A percentile compares a stretch with the other conserved stretches of the same genome.
These are phyloP conservation scores for Spea bombifrons DNA, from an alignment of 2,113 vertebrate species.

Conservation along the genomic window DNA sequence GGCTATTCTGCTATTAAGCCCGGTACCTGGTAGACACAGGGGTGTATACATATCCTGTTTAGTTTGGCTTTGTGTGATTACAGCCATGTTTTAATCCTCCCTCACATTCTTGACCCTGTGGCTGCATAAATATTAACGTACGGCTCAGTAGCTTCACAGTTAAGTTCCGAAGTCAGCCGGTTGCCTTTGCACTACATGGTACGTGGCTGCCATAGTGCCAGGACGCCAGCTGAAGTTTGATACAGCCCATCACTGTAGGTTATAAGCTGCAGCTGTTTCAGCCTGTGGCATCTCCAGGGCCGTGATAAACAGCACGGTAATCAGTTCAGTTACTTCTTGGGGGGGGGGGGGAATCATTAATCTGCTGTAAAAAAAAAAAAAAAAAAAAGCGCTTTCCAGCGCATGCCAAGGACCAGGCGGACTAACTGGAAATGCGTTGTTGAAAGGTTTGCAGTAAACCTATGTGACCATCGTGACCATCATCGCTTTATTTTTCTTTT, in stretches of 20 bases:
- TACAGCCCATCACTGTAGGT: not conserved
- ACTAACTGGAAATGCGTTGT: not conserved
- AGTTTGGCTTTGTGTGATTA: no score
- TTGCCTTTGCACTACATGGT: conserved; percentile 15
- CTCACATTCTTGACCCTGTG: not conserved
- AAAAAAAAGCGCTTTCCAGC: not conserved
- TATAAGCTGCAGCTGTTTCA: conserved; percentile 1
- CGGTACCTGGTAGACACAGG: no score
- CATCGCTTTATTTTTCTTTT: no score
- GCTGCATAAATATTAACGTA: not conserved
- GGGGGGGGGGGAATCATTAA: not conserved
- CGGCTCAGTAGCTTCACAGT: not conserved
- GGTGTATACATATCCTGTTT: no score
- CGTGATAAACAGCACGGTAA: not conserved
- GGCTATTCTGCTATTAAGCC: no score
- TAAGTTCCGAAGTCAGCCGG: not conserved
- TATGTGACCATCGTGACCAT: no score
- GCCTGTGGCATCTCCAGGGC: conserved; percentile 11
- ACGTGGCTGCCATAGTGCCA: conserved; percentile 7
- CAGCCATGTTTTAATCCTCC: not conserved
- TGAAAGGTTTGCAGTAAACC: conserved; percentile 13
- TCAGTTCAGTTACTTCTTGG: conserved; percentile 1
- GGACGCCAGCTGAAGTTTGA: conserved; percentile 8
- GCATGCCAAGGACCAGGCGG: no score
- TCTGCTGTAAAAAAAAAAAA: not conserved